A percentile compares a stretch with the other conserved stretches of the same genome.
Conservation (phyloP, 2,888 invertebrate genomes). For the Tiphia femorata region DNA sequence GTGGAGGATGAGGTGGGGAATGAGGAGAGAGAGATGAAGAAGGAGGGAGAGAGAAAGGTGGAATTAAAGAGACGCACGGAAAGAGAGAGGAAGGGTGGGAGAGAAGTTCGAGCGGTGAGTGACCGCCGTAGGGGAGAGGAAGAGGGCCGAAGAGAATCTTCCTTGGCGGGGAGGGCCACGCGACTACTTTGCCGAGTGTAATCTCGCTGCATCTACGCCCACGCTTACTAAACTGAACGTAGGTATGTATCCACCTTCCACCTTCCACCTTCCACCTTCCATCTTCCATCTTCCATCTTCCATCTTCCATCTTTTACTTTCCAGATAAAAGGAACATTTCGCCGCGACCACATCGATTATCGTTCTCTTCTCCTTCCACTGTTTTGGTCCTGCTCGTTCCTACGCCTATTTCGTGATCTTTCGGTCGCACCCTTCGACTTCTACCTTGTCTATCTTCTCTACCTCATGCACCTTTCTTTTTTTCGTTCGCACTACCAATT, state of each 20-base stretch:
- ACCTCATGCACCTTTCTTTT: neutral
- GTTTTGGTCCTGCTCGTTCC: no score
- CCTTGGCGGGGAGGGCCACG: slow-evolving; percentile 56
- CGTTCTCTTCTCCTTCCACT: neutral
- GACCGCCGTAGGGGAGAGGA: slow-evolving; percentile 15
- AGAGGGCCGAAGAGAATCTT: slow-evolving; percentile 30
- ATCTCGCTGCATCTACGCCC: slow-evolving; percentile 61
- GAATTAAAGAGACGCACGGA: slow-evolving; percentile 2
- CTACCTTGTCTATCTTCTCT: neutral
- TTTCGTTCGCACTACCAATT: neutral
- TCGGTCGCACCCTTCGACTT: no score
- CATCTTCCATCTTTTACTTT: slow-evolving; percentile 28
- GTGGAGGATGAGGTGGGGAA: slow-evolving; percentile 21
- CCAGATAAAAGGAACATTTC: no score
- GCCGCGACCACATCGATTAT: neutral
- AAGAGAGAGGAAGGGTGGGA: slow-evolving; percentile 1
- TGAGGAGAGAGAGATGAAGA: slow-evolving; percentile 21
- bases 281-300: slow-evolving; percentile 29
- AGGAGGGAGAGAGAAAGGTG: slow-evolving; percentile 7
- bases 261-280: slow-evolving; percentile 33
- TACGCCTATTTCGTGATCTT: no score
- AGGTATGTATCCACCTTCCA: slow-evolving; percentile 39
- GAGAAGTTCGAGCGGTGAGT: neutral
- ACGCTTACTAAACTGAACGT: slow-evolving; percentile 49
- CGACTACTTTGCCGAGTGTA: slow-evolving; percentile 54